These are phyloP conservation scores for Emys orbicularis DNA, from an alignment of 2,797 vertebrate species.

Conservation along the genomic window DNA sequence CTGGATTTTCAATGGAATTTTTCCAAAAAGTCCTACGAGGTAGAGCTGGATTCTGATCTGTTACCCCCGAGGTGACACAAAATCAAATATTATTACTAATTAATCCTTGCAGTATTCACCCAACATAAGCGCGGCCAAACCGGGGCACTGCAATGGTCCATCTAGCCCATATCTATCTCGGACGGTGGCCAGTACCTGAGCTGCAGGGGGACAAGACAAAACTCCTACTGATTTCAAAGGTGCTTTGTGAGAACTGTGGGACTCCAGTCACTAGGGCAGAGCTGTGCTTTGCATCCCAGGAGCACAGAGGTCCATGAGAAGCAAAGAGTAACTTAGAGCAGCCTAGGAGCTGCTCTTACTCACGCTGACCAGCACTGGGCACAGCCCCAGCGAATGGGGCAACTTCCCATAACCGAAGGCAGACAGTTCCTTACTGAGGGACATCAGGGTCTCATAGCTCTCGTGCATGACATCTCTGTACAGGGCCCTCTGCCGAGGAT, in stretches of 20 bases:
- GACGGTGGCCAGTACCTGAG: no score
- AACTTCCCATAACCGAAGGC: neutral
- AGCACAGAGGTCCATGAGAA: neutral
- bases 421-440: neutral
- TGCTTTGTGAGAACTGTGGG: neutral
- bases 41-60: neutral
- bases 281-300: neutral
- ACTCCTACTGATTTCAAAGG: neutral
- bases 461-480: neutral
- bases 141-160: no score
- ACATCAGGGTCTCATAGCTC: neutral
- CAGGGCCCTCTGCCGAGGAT: neutral
- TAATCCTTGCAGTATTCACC: neutral
- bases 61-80: neutral
- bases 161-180: no score
- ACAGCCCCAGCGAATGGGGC: neutral
- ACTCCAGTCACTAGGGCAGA: neutral
- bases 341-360: neutral
- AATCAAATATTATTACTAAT: neutral
- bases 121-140: neutral
- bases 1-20: neutral
- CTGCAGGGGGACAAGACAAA: neutral
- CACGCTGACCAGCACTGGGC: accelerated
- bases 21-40: no score
- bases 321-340: neutral